Evolutionary conservation across 2,797 vertebrate genomes (phyloP).

Genomic region (Enteromius fasciolatus): DNA sequence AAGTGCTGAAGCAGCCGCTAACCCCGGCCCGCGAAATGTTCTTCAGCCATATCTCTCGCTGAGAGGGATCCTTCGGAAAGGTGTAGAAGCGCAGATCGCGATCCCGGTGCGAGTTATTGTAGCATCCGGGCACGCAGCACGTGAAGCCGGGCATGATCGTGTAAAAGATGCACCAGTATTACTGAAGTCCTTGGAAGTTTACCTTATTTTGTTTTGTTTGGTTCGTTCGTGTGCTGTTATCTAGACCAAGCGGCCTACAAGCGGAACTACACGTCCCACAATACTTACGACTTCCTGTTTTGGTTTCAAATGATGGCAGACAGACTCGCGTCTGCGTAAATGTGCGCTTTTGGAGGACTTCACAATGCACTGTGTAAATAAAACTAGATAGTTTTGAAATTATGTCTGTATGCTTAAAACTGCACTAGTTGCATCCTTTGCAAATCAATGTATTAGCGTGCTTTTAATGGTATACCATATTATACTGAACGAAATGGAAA

Average conservation of each 20-base stretch:
- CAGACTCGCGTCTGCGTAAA: conserved; percentile 9
- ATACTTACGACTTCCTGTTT: conserved; percentile 84
- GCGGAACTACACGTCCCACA: conserved; percentile 87
- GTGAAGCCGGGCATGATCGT: conserved; percentile 93
- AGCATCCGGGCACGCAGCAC: conserved; percentile 98
- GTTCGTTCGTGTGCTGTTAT: conserved; percentile 74
- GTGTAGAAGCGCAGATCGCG: conserved; percentile 95
- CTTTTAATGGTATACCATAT: background rate
- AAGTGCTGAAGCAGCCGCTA: conserved; percentile 97
- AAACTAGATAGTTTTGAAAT: background rate
- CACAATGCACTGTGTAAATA: background rate
- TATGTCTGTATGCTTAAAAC: background rate
- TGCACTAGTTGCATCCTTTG: background rate
- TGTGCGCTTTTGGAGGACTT: background rate
- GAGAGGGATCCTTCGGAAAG: conserved; percentile 92
- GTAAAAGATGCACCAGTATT: conserved; percentile 4
- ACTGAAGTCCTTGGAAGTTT: conserved; percentile 57
- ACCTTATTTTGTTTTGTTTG: conserved; percentile 73
- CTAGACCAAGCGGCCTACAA: conserved; percentile 74
- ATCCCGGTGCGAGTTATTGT: conserved; percentile 96
- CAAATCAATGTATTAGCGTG: background rate
- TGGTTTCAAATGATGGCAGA: conserved; percentile 57
- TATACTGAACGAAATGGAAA: background rate
- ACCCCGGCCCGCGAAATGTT: conserved; percentile 97
- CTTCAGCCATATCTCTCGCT: conserved; percentile 93